Evolutionary conservation across 2,888 invertebrate species (phyloP).

Genomic region (Monopis laevigella): DNA sequence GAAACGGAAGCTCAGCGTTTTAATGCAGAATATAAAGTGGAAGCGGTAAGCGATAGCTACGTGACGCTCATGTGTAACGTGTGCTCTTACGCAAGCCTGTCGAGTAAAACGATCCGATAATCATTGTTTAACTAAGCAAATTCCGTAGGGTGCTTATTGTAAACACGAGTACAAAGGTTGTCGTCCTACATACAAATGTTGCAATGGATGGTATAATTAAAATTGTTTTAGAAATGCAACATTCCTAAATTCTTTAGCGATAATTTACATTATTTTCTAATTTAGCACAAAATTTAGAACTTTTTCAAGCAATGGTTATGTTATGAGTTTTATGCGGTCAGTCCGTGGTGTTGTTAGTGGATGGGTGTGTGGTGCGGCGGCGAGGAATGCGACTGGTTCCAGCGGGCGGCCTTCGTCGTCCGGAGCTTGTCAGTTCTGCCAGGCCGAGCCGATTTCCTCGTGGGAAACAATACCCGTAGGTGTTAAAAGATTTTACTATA

Average conservation of each 20-base stretch:
- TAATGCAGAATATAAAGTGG: slow-evolving; percentile 35
- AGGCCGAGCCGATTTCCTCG: slow-evolving; percentile 21
- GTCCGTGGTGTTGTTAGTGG: slow-evolving; percentile 1
- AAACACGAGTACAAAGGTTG: too few relatives aligned
- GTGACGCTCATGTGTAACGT: slow-evolving; percentile 38
- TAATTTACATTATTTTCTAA: not conserved
- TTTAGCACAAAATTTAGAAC: not conserved
- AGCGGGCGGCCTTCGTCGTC: slow-evolving; percentile 18
- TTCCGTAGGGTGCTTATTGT: slow-evolving; percentile 2
- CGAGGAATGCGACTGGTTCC: slow-evolving; percentile 36
- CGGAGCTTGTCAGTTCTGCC: slow-evolving; percentile 9
- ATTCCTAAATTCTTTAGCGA: not conserved
- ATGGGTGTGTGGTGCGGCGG: slow-evolving; percentile 5
- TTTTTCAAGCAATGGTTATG: not conserved
- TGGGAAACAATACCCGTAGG: slow-evolving; percentile 26
- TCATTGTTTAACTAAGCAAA: slow-evolving; percentile 9
- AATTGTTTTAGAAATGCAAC: not conserved
- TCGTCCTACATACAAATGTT: not conserved
- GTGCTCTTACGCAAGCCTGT: slow-evolving; percentile 38
- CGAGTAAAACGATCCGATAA: slow-evolving; percentile 28
- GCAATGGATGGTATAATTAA: not conserved
- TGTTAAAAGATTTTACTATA: not conserved
- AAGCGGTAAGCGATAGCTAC: slow-evolving; percentile 26
- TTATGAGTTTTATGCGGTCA: too few relatives aligned
- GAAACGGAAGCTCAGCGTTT: slow-evolving; percentile 28